Evolutionary conservation across 2,888 invertebrate genomes (phyloP).

Genomic region (Boloria selene): DNA sequence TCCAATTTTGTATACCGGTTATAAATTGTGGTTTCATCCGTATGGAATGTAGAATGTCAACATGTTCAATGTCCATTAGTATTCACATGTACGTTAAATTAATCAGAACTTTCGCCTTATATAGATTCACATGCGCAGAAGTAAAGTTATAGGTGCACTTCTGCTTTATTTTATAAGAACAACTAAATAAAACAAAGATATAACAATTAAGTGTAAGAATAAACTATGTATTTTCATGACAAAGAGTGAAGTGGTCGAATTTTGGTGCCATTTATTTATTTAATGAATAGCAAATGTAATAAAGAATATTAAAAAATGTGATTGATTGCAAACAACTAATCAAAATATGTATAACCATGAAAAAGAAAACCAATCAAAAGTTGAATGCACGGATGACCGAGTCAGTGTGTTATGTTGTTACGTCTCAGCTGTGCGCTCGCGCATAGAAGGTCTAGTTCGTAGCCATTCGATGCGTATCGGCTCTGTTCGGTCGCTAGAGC

Average conservation of each 20-base stretch:
- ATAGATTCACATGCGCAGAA: background rate
- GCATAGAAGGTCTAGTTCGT: constrained; percentile 82
- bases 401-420: constrained; percentile 82
- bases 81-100: background rate
- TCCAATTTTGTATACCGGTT: background rate
- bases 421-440: constrained; percentile 81
- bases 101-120: constrained; percentile 4
- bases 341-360: constrained; percentile 67
- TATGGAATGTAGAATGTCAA: background rate
- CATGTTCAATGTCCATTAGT: constrained; percentile 1
- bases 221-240: background rate
- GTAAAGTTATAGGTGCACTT: background rate
- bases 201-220: background rate
- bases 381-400: constrained; percentile 83
- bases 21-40: no score
- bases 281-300: background rate
- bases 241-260: background rate
- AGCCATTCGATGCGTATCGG: constrained; percentile 63
- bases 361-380: constrained; percentile 81
- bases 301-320: constrained; percentile 23
- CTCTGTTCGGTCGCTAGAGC: constrained; percentile 58
- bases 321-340: constrained; percentile 46
- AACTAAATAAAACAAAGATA: background rate
- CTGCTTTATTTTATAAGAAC: background rate
- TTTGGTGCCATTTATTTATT: background rate